Evolutionary conservation across 2,888 invertebrate genomes (phyloP), one percentile per base, ranked within the genome.

Genomic region (Julus scandinavius): DNA sequence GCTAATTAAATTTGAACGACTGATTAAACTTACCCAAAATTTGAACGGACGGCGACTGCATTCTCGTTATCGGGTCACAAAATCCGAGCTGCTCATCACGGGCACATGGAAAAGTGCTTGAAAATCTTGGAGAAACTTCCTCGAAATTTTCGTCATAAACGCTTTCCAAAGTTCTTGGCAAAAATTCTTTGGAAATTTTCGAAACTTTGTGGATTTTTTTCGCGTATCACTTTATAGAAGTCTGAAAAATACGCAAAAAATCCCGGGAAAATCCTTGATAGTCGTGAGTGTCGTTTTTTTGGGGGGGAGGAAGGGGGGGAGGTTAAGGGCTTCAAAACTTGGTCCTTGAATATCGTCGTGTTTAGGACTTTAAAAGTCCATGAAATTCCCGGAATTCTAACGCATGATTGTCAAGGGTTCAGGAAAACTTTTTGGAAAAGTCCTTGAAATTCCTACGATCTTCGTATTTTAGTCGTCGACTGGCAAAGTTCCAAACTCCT

Each of bases 1-100:
- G n/a, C n/a, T n/a, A n/a, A n/a, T n/a, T n/a, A 58, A 15, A 11
- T 54, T 58, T 17, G 58, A 3, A n/a, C 58, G n/a, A 58, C 3
- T 58, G 58, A n/a, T 7, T 20, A n/a, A 72, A 72, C 63, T 72
- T n/a, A 72, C 63, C 63, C 20, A 72, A 72, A 6, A 72, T 72
- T 72, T 72, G 63, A 72, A 72, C n/a, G 63, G 63, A n/a, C 63
- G 63, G 63, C 63, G 63, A 72, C 63, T 72, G 63, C 63, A 72
- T 54, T 54, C 54, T 72, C 29, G 29, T 72, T 7, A n/a, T 72
- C n/a, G 63, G n/a, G 20, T 72, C 63, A 72, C 54, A 15, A 54
- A 54, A 13, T 54, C 54, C 63, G 20, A 3, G 63, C 29, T 20
- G 17, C 58, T 58, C 58, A 58, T 58, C 58, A 58, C 58, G 58